phyloP scores from a whole-genome alignment of 2,888 invertebrate genomes.

The Brenthis daphne region DNA sequence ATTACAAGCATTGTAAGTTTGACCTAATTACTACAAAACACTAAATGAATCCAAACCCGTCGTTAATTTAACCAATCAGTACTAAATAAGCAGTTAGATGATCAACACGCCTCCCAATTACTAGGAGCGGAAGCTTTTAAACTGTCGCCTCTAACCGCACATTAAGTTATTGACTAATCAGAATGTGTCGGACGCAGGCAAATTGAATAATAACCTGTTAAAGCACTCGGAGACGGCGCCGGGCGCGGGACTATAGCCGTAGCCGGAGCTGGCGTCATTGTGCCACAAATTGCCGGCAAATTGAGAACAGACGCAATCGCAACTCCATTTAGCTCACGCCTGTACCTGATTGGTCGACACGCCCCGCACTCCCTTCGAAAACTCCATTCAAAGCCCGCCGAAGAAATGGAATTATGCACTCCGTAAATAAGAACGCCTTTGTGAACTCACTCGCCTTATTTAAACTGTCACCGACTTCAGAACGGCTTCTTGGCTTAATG shows the following conservation, averaged over 20 bases:
- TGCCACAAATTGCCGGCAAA: conserved; percentile 77
- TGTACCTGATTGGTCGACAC: conserved; percentile 78
- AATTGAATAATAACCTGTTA: conserved; percentile 79
- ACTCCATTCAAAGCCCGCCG: conserved; percentile 53
- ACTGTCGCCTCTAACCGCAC: conserved; percentile 59
- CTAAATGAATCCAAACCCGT: background rate
- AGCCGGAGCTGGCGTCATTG: conserved; percentile 62
- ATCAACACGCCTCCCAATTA: conserved; percentile 44
- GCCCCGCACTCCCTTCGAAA: conserved; percentile 52
- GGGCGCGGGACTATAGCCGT: conserved; percentile 30
- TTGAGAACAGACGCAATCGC: conserved; percentile 65
- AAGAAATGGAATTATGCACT: conserved; percentile 78
- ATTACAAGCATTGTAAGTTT: too few relatives aligned
- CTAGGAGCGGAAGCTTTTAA: conserved; percentile 42
- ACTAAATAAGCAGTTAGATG: conserved; percentile 32
- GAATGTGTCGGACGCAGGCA: conserved; percentile 72
- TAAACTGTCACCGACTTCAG: conserved; percentile 52
- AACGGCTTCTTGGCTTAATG: conserved; percentile 49
- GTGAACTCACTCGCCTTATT: conserved; percentile 60
- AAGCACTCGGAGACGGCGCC: conserved; percentile 48
- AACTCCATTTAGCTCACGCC: conserved; percentile 71
- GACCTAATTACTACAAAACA: background rate
- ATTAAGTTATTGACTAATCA: conserved; percentile 73
- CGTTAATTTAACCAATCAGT: background rate
- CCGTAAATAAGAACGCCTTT: conserved; percentile 70